Percentiles rank a stretch among this genome's conserved stretches.
Conservation (phyloP, 2,113 vertebrate genomes). For the Pelmatolapia mariae region DNA sequence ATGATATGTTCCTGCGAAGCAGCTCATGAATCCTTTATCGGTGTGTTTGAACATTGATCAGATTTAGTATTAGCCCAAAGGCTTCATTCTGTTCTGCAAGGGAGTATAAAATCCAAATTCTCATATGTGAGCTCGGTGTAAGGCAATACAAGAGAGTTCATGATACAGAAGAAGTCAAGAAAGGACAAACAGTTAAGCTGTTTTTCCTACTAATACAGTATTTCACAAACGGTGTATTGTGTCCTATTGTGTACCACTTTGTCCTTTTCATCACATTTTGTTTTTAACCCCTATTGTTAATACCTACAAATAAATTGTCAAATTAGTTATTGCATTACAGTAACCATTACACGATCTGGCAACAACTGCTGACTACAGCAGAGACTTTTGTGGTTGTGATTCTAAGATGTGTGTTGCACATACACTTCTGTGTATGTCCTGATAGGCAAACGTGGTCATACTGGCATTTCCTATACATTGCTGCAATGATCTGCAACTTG, state of each 20-base stretch:
- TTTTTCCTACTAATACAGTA: background rate
- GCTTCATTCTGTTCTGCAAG: slow-evolving; percentile 25
- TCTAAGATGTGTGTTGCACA: background rate
- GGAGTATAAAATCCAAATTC: slow-evolving; percentile 4
- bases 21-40: slow-evolving; percentile 59
- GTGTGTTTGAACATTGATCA: slow-evolving; percentile 58
- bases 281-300: background rate
- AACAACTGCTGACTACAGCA: background rate
- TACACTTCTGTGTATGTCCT: background rate
- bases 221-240: background rate
- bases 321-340: background rate
- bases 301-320: background rate
- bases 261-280: background rate
- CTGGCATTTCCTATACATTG: background rate
- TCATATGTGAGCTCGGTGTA: background rate
- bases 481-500: background rate
- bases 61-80: slow-evolving; percentile 40
- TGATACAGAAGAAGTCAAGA: slow-evolving; percentile 18
- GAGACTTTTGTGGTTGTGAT: background rate
- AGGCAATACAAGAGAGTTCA: background rate
- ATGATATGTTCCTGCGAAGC: slow-evolving; percentile 34
- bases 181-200: background rate
- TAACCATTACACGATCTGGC: background rate
- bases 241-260: background rate
- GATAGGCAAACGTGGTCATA: background rate